Evolutionary conservation across 2,888 invertebrate species (phyloP).

Genomic region (Cheilosia vernalis): DNA sequence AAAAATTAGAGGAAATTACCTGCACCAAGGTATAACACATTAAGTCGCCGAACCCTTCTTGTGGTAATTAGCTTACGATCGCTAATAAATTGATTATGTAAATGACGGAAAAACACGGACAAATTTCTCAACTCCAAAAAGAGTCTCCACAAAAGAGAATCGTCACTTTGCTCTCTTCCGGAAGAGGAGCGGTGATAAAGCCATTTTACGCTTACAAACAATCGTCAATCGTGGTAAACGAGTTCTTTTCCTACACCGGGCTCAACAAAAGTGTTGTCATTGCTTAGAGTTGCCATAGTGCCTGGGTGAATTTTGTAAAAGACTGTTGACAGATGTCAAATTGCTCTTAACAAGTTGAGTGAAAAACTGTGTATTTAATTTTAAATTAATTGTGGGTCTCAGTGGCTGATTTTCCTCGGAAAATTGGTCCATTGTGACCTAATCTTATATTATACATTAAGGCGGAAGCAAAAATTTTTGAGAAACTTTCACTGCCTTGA

Average conservation of each 20-base stretch:
- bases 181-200: neutral
- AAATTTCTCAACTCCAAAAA: conserved; percentile 13
- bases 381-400: no score
- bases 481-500: no score
- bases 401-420: no score
- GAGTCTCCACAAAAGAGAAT: neutral
- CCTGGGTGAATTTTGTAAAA: neutral
- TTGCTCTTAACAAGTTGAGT: no score
- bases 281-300: neutral
- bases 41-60: conserved; percentile 17
- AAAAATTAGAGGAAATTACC: conserved; percentile 20
- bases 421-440: no score
- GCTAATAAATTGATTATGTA: conserved; percentile 51
- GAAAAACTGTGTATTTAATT: no score
- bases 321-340: neutral
- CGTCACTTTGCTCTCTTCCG: conserved; percentile 13
- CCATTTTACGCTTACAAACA: conserved; percentile 6
- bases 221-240: conserved; percentile 6
- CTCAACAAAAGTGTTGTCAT: neutral
- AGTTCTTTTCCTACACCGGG: conserved; percentile 4
- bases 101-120: conserved; percentile 25
- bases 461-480: no score
- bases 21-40: conserved; percentile 11
- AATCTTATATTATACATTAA: no score
- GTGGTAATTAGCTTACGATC: conserved; percentile 31